These are phyloP conservation scores for Plebejus anna DNA, from an alignment of 2,888 invertebrate species.

Conservation along the genomic window DNA sequence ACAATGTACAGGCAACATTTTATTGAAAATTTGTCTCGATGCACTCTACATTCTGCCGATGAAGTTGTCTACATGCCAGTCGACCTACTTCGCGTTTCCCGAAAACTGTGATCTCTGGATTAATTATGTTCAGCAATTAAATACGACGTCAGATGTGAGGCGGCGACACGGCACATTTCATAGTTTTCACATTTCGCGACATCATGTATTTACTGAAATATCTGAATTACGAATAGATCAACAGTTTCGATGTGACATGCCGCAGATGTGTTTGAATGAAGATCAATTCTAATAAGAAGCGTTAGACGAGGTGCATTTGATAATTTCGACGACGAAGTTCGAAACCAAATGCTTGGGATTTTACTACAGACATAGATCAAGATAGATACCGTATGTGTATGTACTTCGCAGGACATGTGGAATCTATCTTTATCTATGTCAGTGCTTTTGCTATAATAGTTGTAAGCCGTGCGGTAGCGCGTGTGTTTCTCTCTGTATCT, in stretches of 20 bases:
- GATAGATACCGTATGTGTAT: too few species aligned
- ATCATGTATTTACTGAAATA: constrained; percentile 55
- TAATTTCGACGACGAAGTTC: too few species aligned
- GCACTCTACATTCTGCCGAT: constrained; percentile 24
- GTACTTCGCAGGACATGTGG: too few species aligned
- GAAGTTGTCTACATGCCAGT: constrained; percentile 33
- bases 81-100: constrained; percentile 48
- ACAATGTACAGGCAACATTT: neutral
- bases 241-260: neutral
- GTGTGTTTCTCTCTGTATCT: too few species aligned
- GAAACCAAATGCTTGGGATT: too few species aligned
- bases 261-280: neutral
- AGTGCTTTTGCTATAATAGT: too few species aligned
- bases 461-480: too few species aligned
- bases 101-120: constrained; percentile 55
- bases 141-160: constrained; percentile 64
- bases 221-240: constrained; percentile 13
- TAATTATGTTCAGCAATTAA: constrained; percentile 76
- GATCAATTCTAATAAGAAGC: neutral
- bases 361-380: too few species aligned
- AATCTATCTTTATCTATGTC: too few species aligned
- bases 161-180: constrained; percentile 66
- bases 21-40: neutral
- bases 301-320: neutral
- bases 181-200: constrained; percentile 56